phyloP scores from a whole-genome alignment of 2,888 invertebrate species.

The Agrochola lychnidis region DNA sequence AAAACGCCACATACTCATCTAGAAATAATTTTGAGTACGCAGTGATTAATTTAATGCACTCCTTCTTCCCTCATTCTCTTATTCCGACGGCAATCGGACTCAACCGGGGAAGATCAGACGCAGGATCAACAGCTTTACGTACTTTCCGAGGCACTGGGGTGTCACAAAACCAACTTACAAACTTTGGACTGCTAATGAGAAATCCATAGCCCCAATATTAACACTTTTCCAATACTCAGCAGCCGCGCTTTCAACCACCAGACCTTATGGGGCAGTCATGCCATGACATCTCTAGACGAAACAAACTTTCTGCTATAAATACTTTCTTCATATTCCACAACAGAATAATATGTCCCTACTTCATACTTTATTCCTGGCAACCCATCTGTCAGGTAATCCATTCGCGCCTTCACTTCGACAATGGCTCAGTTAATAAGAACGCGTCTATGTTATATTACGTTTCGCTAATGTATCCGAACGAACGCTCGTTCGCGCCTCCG shows the following conservation, averaged over 20 bases:
- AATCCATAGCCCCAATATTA: background rate
- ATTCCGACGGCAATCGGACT: background rate
- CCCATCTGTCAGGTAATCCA: slow-evolving; percentile 51
- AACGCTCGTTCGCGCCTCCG: slow-evolving; percentile 70
- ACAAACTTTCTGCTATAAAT: background rate
- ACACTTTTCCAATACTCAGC: background rate
- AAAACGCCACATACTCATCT: background rate
- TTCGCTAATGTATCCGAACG: slow-evolving; percentile 74
- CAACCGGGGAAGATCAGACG: background rate
- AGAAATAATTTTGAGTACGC: background rate
- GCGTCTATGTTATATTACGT: slow-evolving; percentile 68
- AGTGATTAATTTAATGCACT: background rate
- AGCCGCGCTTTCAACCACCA: background rate
- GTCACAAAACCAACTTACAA: background rate
- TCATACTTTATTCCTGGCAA: slow-evolving; percentile 38
- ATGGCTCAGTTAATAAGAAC: slow-evolving; percentile 66
- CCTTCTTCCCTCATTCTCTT: too few relatives aligned
- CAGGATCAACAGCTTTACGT: background rate
- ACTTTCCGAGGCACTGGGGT: background rate
- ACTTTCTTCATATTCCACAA: background rate
- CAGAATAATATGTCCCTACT: background rate
- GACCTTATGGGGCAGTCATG: too few relatives aligned
- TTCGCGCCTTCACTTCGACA: slow-evolving; percentile 61
- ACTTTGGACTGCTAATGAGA: background rate
- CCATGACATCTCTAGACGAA: background rate